Evolutionary conservation across 2,113 vertebrate genomes (phyloP), one percentile per base, ranked within the genome.

Genomic region (Hypanus sabinus): DNA sequence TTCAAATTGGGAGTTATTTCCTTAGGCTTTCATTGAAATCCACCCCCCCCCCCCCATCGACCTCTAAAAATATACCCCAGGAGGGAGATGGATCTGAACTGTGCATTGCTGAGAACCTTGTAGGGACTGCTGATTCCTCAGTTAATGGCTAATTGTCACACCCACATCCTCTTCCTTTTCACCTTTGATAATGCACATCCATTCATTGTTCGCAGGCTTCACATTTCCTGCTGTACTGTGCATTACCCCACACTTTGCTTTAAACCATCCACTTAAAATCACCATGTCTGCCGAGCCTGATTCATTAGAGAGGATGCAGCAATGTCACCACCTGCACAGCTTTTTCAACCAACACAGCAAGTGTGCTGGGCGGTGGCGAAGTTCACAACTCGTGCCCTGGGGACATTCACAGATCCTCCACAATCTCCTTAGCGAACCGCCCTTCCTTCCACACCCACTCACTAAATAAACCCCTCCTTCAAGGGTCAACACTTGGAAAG

Each of bases 151-250:
- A 87, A 60, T 60, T 5, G 83, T 87, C 83, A 87, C 55, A 87
- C 55, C 55, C 83, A 60, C 27, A 62, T 87, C 83, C 83, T 87
- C 46, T 87, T 87, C 83, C 83, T 87, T 87, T 87, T 30, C 83
- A 87, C 83, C 83, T 87, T 87, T 30, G 83, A 87, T 87, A 60
- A 60, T 60, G 55, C 27, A 60, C 27, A 60, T 87, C 46, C 83
- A 87, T 87, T 87, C 83, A 87, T 87, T 87, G 83, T 87, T 87
- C 12, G 57, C 11, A 87, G 83, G 83, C 83, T 60, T 60, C 83
- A 30, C 27, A 60, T 60, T 87, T 87, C 83, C 83, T 87, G 83
- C 83, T 16, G 27, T 24, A 55, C 80, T 81, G 36, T 22, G 55
- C 83, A n/a, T 60, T 60, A 60, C 83, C 55, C 83, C 1, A 5